Evolutionary conservation across 2,888 invertebrate species (phyloP), one percentile per base, ranked within the genome.

Genomic region (Myathropa florea): DNA sequence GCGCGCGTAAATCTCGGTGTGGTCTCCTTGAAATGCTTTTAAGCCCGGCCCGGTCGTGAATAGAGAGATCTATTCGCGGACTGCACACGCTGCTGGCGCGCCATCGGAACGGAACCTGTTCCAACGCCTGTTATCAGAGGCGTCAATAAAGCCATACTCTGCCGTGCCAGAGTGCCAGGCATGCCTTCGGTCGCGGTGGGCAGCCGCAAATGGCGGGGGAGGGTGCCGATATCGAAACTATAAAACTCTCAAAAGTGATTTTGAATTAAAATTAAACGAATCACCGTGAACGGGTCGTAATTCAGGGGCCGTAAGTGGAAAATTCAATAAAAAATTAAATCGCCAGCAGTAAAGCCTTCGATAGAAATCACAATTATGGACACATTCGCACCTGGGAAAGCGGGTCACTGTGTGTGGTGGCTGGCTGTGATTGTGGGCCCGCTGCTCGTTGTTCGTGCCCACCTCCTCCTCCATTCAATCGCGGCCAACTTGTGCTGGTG

Each of bases 21-120:
- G 39, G 68, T 81, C 65, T n/a, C 85, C 81, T 85, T 85, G 85
- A 85, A 85, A 85, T 85, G 82, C 81, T 82, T 68, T 81, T 77
- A 77, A 65, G 57, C 65, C 57, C 59, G n/a, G 23, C 57, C 23
- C 59, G 28, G 46, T 21, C 23, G 10, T 61, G 64, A 63, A 57
- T 78, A 64, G 60, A 64, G 78, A 30, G 78, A 64, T 64, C 33
- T 36, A 53, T 26, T 18, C 30, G 24, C 33, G 33, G 30, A 36
- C 24, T 68, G 64, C 59, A 53, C 36, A 57, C 57, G 10, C 28
- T 30, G 26, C 21, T 23, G 36, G 3, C 30, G 12, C 36, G 30
- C 53, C 55, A 68, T 0, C 26, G 18, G 46, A 24, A 36, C 39
- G 36, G 61, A 81, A 81, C 82, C 57, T 28, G 77, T 85, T 83